A percentile compares a stretch with the other conserved stretches of the same genome.
These are phyloP conservation scores for Ivindomyrus marchei DNA, from an alignment of 2,113 vertebrate species.

Conservation along the genomic window DNA sequence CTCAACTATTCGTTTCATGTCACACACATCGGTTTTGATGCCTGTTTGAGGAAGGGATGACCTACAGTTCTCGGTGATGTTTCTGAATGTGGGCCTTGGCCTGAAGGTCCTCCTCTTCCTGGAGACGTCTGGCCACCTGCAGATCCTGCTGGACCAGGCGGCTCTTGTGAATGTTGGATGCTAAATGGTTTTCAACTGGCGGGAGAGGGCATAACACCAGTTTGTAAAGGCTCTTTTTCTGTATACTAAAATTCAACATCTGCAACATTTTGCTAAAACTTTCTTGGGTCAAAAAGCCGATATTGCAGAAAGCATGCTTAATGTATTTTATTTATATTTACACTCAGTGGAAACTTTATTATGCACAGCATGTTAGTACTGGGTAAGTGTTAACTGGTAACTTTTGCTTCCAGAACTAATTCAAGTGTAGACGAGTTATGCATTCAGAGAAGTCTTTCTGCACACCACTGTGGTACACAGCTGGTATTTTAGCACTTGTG, in stretches of 20 bases:
- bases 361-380: not conserved
- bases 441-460: not conserved
- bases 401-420: not conserved
- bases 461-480: not conserved
- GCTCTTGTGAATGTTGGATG: slow-evolving; percentile 87
- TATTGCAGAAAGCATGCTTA: not conserved
- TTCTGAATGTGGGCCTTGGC: slow-evolving; percentile 73
- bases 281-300: not conserved
- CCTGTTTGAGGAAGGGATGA: slow-evolving; percentile 10
- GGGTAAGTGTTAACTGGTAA: not conserved
- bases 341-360: not conserved
- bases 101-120: slow-evolving; percentile 83
- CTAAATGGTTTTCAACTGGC: slow-evolving; percentile 91
- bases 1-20: not conserved
- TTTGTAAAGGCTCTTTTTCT: not conserved
- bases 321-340: not conserved
- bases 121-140: slow-evolving; percentile 84
- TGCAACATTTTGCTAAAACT: not conserved
- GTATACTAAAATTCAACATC: not conserved
- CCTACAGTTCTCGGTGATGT: slow-evolving; percentile 74
- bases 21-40: not conserved
- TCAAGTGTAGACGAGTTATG: not conserved
- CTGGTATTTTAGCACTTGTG: not conserved
- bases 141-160: slow-evolving; percentile 89
- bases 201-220: not conserved